Evolutionary conservation across 35 echinoderm and acorn worm genomes (phyloP).

Genomic region (Lytechinus variegatus): DNA sequence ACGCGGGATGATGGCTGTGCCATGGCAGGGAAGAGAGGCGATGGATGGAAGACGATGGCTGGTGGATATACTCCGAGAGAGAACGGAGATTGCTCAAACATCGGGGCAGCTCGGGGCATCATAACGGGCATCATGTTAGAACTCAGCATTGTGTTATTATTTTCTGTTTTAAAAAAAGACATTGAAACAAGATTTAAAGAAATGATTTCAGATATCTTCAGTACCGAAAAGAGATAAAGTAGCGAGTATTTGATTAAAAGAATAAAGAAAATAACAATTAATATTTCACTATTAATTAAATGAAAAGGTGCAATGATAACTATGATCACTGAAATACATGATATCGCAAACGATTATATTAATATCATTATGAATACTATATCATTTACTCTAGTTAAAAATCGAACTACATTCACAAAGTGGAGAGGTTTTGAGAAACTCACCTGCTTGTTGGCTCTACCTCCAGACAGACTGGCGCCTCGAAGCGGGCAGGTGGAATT

Average conservation of each 20-base stretch:
- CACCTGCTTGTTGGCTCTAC: not conserved
- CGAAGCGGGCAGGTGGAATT: not conserved
- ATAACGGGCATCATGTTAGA: not conserved
- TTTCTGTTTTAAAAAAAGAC: not conserved
- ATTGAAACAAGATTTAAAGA: not conserved
- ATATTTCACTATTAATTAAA: too few relatives aligned
- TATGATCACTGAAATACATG: not conserved
- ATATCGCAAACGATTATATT: not conserved
- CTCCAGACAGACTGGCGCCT: slow-evolving; percentile 48
- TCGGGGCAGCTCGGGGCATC: not conserved
- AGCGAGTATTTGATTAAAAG: too few relatives aligned
- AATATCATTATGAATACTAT: not conserved
- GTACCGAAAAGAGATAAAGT: too few relatives aligned
- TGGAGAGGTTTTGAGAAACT: not conserved
- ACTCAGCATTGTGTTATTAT: slow-evolving; percentile 7
- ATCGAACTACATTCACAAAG: not conserved
- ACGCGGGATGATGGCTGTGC: not conserved
- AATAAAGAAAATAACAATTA: too few relatives aligned
- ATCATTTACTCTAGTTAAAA: not conserved
- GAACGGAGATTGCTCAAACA: slow-evolving; percentile 15
- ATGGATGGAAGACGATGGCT: slow-evolving; percentile 18
- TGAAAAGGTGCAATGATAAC: not conserved
- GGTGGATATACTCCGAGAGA: not conserved
- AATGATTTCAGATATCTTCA: too few relatives aligned
- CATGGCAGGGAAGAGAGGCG: slow-evolving; percentile 11